Evolutionary conservation across 1,140 invertebrate genomes (phyloP), one percentile per base, ranked within the genome.

Genomic region (Drosophila ambigua): DNA sequence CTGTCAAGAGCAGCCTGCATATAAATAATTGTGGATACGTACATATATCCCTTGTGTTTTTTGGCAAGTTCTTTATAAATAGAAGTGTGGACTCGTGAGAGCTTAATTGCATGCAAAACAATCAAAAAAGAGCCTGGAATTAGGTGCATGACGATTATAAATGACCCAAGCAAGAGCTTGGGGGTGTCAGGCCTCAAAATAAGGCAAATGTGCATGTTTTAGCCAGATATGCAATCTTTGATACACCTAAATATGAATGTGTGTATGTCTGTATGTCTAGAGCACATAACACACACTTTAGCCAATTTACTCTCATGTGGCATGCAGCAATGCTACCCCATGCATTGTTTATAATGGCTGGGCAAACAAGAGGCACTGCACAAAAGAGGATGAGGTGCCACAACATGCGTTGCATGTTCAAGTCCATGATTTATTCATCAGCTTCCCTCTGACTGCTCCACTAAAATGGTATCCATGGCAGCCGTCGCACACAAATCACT

Each of bases 341-440:
- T 45, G 50, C 65, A 68, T 73, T 53, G 46, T 57, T 48, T 46
- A 64, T 81, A 78, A 77, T 81, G 51, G 73, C 51, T 41, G 58
- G 44, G 49, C 51, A 79, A 69, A 69, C 44, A 68, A 62, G 46
- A 52, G 50, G 41, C 68, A 44, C 46, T 55, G 49, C 59, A 61
- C 8, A 39, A 4, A 13, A 13, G 35, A 39, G 35, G 35, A 39
- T 39, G 35, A 39, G 11, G 35, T 5, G 35, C 35, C 35, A 44
- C 16, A 62, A 75, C 63, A 76, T 62, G 73, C 74, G 74, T 77
- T 77, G 74, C 74, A 77, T 77, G 72, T 62, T 72, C 35, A 13
- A 8, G 41, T 69, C 20, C 55, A 73, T 80, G 81, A 80, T 84
- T 85, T 85, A 84, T 84, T 84, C 61, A 84, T 68, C 31, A 20